Evolutionary conservation across 2,113 vertebrate genomes (phyloP).

Genomic region (Macquaria australasica): DNA sequence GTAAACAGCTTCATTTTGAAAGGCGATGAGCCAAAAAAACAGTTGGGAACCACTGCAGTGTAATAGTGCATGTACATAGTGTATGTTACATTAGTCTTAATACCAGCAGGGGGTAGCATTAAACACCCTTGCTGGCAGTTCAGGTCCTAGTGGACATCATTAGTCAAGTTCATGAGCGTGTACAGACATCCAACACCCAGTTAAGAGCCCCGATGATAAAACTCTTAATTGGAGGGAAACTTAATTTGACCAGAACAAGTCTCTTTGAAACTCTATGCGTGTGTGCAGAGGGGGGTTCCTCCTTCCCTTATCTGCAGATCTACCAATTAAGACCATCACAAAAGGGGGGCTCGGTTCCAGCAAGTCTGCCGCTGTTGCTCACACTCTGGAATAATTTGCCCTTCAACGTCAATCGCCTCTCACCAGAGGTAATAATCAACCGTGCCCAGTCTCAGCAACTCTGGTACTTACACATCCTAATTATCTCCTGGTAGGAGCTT

Average conservation of each 20-base stretch:
- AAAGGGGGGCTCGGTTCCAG: constrained; percentile 11
- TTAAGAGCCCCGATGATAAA: constrained; percentile 46
- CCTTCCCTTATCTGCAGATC: constrained; percentile 47
- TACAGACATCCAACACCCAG: not conserved
- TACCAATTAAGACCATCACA: constrained; percentile 66
- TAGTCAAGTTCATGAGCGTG: constrained; percentile 43
- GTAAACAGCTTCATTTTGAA: not conserved
- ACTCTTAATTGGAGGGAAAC: constrained; percentile 49
- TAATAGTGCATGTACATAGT: not conserved
- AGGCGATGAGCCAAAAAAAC: not conserved
- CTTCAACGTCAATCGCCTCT: constrained; percentile 39
- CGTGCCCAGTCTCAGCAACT: constrained; percentile 29
- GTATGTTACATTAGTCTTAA: not conserved
- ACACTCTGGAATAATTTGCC: constrained; percentile 52
- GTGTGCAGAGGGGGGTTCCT: not conserved
- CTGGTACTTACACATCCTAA: constrained; percentile 54
- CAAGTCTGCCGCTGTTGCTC: constrained; percentile 27
- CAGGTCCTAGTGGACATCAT: constrained; percentile 51
- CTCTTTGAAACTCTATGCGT: constrained; percentile 29
- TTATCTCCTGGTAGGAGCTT: constrained; percentile 62
- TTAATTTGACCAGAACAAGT: constrained; percentile 49
- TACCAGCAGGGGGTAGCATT: constrained; percentile 54
- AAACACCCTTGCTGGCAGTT: not conserved
- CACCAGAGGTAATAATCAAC: constrained; percentile 54
- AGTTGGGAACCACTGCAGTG: not conserved